Evolutionary conservation across 2,797 vertebrate genomes (phyloP), one percentile per base, ranked within the genome.

Genomic region (Labroides dimidiatus): DNA sequence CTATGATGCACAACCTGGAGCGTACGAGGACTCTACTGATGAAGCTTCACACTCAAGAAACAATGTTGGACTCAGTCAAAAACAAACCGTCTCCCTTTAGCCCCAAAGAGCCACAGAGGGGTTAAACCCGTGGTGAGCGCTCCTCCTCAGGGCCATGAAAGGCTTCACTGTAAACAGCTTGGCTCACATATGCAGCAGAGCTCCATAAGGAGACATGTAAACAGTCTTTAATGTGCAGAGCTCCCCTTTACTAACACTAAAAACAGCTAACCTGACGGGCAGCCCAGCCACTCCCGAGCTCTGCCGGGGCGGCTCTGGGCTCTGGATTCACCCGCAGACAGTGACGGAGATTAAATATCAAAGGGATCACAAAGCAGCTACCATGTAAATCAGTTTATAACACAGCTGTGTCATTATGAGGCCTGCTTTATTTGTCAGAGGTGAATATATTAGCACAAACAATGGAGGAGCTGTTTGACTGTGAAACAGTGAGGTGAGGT

Each of bases 1-100:
- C 65, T 80, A 76, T 19, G 65, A 49, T 57, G 30, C 63, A 30
- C 33, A 41, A 51, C 43, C 64, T 63, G 47, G 27, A 45, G 30
- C 14, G 6, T 64, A 68, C 8, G 10, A 61, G 16, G 20, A 36
- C 8, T 23, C 33, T 15, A 44, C 2, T 1, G 2, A 50, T 21
- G 20, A 13, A 36, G 17, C 19, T 19, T 4, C 33, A 19, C 36
- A 23, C 21, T 17, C 23, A 9, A 36, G 7, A 7, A 43, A 51
- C 37, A 43, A 6, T 4, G 8, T 10, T 6, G n/a, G 51, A 20
- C 12, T 47, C 5, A 39, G 37, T 39, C 2, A 2, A 13, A 2
- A 12, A 39, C 10, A 12, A 4, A 13, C 12, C 6, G 36, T 39
- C 3, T 39, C 11, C 3, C 37, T 39, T 39, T 2, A 48, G 6